phyloP scores from a whole-genome alignment of 2,113 vertebrate species.

The Arvicanthis niloticus region DNA sequence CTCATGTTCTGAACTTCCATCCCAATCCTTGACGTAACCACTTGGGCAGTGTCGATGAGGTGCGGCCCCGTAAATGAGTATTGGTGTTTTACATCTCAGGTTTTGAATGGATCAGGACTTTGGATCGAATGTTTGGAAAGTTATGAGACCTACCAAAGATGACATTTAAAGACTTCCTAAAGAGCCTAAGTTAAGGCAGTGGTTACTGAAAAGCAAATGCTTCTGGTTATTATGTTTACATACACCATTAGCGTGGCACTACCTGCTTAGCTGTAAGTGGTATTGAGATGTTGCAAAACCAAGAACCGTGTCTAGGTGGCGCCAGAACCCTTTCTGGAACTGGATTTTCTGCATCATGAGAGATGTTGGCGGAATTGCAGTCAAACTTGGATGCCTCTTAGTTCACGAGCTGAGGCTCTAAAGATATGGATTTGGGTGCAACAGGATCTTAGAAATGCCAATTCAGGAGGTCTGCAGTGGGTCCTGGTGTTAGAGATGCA shows the following conservation, averaged over 20 bases:
- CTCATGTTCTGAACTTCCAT: neutral
- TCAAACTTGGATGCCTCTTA: neutral
- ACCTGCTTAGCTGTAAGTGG: neutral
- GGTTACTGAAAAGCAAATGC: neutral
- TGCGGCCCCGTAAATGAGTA: neutral
- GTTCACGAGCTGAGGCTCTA: neutral
- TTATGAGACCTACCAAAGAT: neutral
- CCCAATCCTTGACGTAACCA: neutral
- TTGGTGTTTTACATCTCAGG: neutral
- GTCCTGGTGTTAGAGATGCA: neutral
- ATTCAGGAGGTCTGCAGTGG: neutral
- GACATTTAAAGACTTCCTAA: neutral
- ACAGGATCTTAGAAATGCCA: neutral
- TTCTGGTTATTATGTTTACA: neutral
- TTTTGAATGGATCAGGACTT: neutral
- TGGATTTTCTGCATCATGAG: neutral
- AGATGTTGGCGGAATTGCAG: neutral
- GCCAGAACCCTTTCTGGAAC: neutral
- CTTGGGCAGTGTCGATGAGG: neutral
- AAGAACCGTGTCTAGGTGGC: slow-evolving; percentile 34
- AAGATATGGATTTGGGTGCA: neutral
- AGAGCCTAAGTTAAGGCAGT: neutral
- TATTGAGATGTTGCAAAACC: neutral
- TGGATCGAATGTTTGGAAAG: neutral
- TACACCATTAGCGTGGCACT: no score